Evolutionary conservation across 2,888 invertebrate species (phyloP).

Genomic region (Tiliacea aurago): DNA sequence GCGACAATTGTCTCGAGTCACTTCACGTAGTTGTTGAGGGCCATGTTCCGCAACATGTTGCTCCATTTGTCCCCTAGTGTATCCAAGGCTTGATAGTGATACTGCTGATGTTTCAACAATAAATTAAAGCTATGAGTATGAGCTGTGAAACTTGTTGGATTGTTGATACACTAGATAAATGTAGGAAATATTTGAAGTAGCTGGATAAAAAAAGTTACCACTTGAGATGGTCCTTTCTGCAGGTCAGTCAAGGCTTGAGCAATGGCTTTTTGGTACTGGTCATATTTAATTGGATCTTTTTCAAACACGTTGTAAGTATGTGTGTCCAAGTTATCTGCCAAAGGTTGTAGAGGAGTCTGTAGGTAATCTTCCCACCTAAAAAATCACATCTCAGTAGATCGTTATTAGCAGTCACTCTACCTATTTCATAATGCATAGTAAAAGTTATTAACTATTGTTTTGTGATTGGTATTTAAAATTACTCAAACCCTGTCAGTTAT

Average conservation of each 20-base stretch:
- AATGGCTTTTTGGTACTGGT: constrained; percentile 96
- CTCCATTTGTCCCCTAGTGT: too few species aligned
- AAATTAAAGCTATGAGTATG: background rate
- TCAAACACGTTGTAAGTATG: constrained; percentile 99
- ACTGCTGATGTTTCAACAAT: background rate
- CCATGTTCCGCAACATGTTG: too few species aligned
- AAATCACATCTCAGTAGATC: constrained; percentile 12
- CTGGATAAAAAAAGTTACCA: constrained; percentile 44
- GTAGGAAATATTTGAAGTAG: background rate
- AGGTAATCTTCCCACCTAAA: constrained; percentile 97
- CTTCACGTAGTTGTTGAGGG: too few species aligned
- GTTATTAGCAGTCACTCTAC: constrained; percentile 3
- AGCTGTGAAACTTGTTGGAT: background rate
- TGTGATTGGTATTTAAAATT: background rate
- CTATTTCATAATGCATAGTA: background rate
- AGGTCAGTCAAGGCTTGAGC: constrained; percentile 92
- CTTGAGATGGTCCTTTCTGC: constrained; percentile 69
- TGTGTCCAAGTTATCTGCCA: constrained; percentile 98
- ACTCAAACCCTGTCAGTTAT: background rate
- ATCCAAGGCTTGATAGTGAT: too few species aligned
- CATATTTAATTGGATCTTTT: constrained; percentile 98
- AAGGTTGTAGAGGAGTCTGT: constrained; percentile 97
- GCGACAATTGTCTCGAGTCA: too few species aligned
- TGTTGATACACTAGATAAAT: background rate
- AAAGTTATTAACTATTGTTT: background rate